A percentile compares a stretch with the other conserved stretches of the same genome.
These are phyloP conservation scores for Fregetta grallaria DNA, from an alignment of 2,113 vertebrate genomes.

Conservation along the genomic window DNA sequence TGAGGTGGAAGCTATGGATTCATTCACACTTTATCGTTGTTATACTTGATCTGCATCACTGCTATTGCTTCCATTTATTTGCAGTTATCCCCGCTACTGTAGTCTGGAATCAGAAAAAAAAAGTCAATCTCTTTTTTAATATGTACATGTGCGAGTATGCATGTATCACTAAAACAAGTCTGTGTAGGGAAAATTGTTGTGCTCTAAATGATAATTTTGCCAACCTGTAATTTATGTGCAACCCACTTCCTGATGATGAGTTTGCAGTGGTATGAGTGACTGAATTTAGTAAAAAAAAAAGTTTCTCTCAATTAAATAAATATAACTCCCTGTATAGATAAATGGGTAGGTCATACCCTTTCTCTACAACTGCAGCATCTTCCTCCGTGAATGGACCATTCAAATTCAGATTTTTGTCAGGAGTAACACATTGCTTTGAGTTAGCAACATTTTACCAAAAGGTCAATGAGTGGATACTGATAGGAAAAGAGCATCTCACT, in stretches of 20 bases:
- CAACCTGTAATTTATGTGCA: background rate
- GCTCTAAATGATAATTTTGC: background rate
- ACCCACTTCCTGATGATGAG: background rate
- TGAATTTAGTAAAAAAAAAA: background rate
- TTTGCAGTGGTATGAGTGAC: background rate
- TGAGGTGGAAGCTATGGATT: background rate
- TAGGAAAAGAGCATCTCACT: background rate
- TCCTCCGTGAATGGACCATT: background rate
- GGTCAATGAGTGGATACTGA: background rate
- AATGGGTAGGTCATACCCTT: background rate
- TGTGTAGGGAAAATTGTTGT: background rate
- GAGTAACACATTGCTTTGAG: background rate
- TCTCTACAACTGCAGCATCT: background rate
- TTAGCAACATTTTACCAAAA: background rate
- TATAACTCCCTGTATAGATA: background rate
- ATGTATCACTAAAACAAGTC: background rate
- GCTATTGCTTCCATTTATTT: background rate
- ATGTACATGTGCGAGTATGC: fast-evolving
- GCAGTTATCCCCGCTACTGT: background rate
- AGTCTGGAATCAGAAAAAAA: background rate
- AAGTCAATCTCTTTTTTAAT: background rate
- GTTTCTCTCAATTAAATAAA: background rate
- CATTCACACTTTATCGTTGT: background rate
- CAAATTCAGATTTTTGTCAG: background rate
- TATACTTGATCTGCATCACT: background rate